Evolutionary conservation across 2,113 vertebrate genomes (phyloP).

Genomic region (Bubo scandiacus): DNA sequence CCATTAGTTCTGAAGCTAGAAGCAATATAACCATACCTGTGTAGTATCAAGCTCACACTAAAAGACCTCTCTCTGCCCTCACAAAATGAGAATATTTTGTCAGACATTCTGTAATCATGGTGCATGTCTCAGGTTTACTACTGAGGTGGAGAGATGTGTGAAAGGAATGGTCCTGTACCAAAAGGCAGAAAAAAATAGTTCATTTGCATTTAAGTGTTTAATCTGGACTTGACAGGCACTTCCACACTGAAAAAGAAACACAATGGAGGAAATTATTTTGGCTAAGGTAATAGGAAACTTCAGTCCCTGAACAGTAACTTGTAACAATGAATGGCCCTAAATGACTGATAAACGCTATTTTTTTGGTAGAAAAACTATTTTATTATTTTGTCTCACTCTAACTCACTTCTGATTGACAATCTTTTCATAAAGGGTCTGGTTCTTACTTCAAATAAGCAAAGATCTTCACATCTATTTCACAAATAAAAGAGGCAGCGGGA

Average conservation of each 20-base stretch:
- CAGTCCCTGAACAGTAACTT: not conserved
- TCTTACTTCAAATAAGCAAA: not conserved
- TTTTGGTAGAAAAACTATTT: not conserved
- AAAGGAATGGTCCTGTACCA: not conserved
- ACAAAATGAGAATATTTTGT: not conserved
- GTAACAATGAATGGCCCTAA: not conserved
- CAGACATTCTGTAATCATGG: not conserved
- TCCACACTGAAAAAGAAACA: not conserved
- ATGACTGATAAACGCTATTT: not conserved
- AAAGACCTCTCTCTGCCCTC: not conserved
- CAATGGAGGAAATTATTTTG: not conserved
- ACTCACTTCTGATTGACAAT: not conserved
- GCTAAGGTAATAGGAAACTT: not conserved
- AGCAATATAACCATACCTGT: not conserved
- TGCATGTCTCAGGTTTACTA: not conserved
- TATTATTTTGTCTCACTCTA: not conserved
- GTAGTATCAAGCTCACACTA: not conserved
- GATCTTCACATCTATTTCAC: not conserved
- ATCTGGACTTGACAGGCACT: not conserved
- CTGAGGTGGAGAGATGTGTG: not conserved
- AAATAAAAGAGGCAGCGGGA: not conserved
- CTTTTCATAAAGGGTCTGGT: not conserved
- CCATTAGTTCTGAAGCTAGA: not conserved
- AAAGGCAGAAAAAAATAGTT: not conserved
- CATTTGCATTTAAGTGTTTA: not conserved